A percentile compares a stretch with the other conserved stretches of the same genome.
phyloP scores from a whole-genome alignment of 2,888 invertebrate species.

The Drosophila fungiperda region DNA sequence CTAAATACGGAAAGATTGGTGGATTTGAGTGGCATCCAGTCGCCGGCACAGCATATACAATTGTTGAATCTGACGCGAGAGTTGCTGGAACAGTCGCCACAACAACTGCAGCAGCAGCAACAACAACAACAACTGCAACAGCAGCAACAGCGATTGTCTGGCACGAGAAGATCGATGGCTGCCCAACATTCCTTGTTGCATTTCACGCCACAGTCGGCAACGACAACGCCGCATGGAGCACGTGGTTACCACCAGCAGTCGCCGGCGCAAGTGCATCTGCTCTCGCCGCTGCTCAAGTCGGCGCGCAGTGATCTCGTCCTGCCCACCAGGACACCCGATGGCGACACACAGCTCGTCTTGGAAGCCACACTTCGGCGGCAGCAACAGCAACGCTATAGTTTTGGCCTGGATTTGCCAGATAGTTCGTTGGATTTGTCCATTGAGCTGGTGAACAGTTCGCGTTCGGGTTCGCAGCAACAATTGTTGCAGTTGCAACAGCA shows the following conservation, averaged over 20 bases:
- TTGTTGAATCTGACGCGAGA: constrained; percentile 81
- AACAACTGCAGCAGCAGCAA: constrained; percentile 42
- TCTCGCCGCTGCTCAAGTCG: constrained; percentile 70
- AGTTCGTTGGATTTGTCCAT: constrained; percentile 84
- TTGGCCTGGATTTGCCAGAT: constrained; percentile 84
- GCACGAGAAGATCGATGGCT: constrained; percentile 45
- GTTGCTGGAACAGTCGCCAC: constrained; percentile 66
- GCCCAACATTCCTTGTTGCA: constrained; percentile 72
- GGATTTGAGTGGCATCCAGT: constrained; percentile 71
- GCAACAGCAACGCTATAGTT: constrained; percentile 77
- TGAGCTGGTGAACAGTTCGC: constrained; percentile 84
- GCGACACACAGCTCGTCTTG: constrained; percentile 43
- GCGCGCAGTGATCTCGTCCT: constrained; percentile 79
- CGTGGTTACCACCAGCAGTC: constrained; percentile 47
- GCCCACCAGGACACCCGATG: constrained; percentile 81
- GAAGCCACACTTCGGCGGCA: constrained; percentile 44
- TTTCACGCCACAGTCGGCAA: constrained; percentile 75
- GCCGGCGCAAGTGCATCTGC: constrained; percentile 63
- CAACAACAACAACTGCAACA: constrained; percentile 57
- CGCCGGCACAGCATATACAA: constrained; percentile 76
- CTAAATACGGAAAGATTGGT: constrained; percentile 81
- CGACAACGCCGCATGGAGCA: constrained; percentile 69
- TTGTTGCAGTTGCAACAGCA: constrained; percentile 67
- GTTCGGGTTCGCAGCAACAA: constrained; percentile 78
- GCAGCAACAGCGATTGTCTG: constrained; percentile 22